Conservation (phyloP, 2,888 invertebrate species). For the Pycnomerus fuliginosus region DNA sequence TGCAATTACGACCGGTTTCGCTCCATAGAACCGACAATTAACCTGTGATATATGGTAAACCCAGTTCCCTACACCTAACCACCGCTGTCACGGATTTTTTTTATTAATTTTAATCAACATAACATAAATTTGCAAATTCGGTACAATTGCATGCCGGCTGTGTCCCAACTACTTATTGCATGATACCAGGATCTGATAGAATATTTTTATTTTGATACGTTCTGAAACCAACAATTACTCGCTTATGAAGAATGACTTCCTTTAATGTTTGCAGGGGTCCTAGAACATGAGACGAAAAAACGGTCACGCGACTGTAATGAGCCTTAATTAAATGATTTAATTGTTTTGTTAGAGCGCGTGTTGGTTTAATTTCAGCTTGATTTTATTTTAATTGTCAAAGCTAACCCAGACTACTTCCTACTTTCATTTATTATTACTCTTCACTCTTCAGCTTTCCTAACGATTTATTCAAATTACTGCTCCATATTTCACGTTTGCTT, state of each 20-base stretch:
- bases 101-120: too few species aligned
- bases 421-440: constrained; percentile 23
- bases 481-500: constrained; percentile 14
- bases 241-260: constrained; percentile 42
- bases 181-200: constrained; percentile 37
- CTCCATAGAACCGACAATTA: constrained; percentile 19
- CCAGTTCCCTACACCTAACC: constrained; percentile 13
- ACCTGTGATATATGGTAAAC: constrained; percentile 16
- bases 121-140: constrained; percentile 16
- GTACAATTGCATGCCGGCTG: constrained; percentile 36
- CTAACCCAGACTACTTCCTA: constrained; percentile 24
- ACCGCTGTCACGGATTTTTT: too few species aligned
- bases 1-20: constrained; percentile 16
- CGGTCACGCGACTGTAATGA: constrained; percentile 35
- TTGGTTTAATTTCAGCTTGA: constrained; percentile 35
- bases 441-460: constrained; percentile 13
- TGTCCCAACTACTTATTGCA: constrained; percentile 24
- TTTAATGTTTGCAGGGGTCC: constrained; percentile 35
- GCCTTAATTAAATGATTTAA: constrained; percentile 36
- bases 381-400: constrained; percentile 38
- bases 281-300: constrained; percentile 26
- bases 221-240: constrained; percentile 41
- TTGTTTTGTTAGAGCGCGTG: constrained; percentile 31
- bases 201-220: constrained; percentile 37
- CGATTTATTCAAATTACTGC: constrained; percentile 23